A percentile compares a stretch with the other conserved stretches of the same genome.
phyloP scores from a whole-genome alignment of 2,797 vertebrate genomes.

The Muscicapa comitata region DNA sequence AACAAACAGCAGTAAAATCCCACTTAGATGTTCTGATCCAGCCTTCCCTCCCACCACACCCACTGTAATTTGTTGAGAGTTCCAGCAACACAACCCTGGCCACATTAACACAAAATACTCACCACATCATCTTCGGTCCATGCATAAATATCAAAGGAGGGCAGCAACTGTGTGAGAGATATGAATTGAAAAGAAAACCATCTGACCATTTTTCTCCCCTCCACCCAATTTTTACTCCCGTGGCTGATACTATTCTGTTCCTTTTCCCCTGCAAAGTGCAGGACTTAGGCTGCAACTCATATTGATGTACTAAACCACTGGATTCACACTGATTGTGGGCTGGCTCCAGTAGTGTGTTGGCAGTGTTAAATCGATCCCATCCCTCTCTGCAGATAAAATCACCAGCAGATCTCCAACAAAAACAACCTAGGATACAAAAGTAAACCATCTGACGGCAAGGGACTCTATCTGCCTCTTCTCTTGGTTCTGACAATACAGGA shows the following conservation, averaged over 20 bases:
- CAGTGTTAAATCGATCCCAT: neutral
- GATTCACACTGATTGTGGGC: neutral
- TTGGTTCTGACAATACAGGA: neutral
- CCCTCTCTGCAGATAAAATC: neutral
- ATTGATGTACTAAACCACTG: neutral
- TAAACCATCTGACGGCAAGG: neutral
- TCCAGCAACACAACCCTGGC: neutral
- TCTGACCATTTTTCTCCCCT: neutral
- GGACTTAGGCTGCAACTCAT: neutral
- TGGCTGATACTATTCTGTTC: neutral
- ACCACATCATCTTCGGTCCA: conserved; percentile 99
- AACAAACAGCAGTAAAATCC: neutral
- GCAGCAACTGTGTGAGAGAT: conserved; percentile 87
- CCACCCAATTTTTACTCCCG: neutral
- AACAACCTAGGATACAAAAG: neutral
- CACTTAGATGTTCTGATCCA: neutral
- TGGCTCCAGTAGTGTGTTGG: neutral
- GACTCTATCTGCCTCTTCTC: neutral
- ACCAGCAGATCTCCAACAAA: neutral
- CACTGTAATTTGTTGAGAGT: neutral
- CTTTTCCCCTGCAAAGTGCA: neutral
- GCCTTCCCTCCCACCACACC: neutral
- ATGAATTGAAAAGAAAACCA: conserved; percentile 64
- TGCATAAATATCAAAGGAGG: conserved; percentile 90
- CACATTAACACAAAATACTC: conserved; percentile 68